Conservation (phyloP, 2,113 vertebrate genomes). For the Plotosus lineatus region DNA sequence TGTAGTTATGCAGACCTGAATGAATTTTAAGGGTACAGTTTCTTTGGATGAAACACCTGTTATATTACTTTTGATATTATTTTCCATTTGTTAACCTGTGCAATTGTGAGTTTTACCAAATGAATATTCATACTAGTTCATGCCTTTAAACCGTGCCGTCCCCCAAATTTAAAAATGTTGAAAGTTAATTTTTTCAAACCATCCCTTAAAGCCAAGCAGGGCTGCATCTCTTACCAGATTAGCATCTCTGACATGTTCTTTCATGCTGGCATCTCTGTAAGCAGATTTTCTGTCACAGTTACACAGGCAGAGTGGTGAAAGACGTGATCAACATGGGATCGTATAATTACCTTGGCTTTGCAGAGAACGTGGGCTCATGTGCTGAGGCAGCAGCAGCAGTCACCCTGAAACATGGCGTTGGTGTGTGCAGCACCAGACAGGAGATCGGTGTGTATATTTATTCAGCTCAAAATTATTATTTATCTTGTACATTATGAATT, state of each 20-base stretch:
- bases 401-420: slow-evolving; percentile 80
- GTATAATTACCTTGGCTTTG: slow-evolving; percentile 97
- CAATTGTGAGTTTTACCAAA: not conserved
- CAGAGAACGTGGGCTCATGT: slow-evolving; percentile 80
- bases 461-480: not conserved
- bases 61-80: not conserved
- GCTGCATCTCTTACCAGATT: not conserved
- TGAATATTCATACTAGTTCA: not conserved
- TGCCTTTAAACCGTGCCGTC: too few relatives aligned
- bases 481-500: not conserved
- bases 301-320: slow-evolving; percentile 83
- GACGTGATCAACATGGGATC: slow-evolving; percentile 94
- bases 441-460: slow-evolving; percentile 79
- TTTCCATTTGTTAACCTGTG: not conserved
- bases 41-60: too few relatives aligned
- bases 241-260: not conserved
- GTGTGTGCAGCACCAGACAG: slow-evolving; percentile 90
- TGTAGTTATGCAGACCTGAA: too few relatives aligned
- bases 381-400: slow-evolving; percentile 78
- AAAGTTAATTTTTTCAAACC: not conserved
- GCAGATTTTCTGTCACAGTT: slow-evolving; percentile 70
- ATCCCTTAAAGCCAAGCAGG: not conserved
- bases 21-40: not conserved
- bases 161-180: too few relatives aligned
- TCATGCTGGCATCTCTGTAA: not conserved